Conservation (phyloP, 1,140 invertebrate species). For the Drosophila nikananu region DNA sequence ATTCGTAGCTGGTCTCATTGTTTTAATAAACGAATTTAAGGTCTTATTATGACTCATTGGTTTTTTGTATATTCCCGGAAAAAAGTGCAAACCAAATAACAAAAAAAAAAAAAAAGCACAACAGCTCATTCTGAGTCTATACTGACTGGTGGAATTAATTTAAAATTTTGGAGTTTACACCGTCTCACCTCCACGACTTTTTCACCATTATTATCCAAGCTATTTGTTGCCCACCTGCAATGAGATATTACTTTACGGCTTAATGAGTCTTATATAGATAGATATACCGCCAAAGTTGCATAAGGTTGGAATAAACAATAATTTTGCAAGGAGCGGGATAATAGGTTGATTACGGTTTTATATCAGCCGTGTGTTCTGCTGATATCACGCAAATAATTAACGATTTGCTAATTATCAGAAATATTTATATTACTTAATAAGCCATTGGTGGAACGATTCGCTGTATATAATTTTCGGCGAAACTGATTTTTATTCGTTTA, state of each 20-base stretch:
- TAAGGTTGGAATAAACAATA: conserved; percentile 18
- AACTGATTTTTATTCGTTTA: conserved; percentile 41
- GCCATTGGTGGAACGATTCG: conserved; percentile 2
- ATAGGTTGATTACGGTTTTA: conserved; percentile 23
- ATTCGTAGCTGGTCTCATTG: neutral
- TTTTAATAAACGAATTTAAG: neutral
- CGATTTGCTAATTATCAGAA: conserved; percentile 37
- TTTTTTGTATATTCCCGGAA: neutral
- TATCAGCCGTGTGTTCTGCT: conserved; percentile 15
- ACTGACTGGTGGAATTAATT: neutral
- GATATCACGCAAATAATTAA: conserved; percentile 29
- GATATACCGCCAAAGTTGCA: conserved; percentile 10
- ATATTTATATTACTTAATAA: conserved; percentile 43
- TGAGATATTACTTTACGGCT: conserved; percentile 3
- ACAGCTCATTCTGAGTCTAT: neutral
- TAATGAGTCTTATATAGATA: conserved; percentile 5
- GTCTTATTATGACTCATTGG: neutral
- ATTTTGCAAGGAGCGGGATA: neutral
- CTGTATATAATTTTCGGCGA: conserved; percentile 21
- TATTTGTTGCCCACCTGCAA: neutral
- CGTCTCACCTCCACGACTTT: neutral
- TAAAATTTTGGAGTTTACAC: neutral
- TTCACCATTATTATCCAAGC: neutral
- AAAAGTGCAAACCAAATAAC: neutral
- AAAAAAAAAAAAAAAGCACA: neutral